A percentile compares a stretch with the other conserved stretches of the same genome.
These are phyloP conservation scores for Eilema sororculum DNA, from an alignment of 2,888 invertebrate species.

Conservation along the genomic window DNA sequence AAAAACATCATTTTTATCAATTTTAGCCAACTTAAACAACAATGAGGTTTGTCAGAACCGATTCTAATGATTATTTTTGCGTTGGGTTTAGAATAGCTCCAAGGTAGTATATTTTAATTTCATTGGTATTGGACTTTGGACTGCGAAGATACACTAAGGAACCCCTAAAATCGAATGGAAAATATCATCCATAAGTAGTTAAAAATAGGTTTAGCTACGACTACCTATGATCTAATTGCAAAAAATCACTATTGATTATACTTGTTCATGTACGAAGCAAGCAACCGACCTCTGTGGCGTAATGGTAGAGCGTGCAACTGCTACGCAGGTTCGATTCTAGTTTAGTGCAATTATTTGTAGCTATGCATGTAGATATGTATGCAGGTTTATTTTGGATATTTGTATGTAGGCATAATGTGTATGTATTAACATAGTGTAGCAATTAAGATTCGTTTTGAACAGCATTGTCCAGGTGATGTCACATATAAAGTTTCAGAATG, in stretches of 20 bases:
- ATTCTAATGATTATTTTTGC: no score
- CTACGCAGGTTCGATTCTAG: no score
- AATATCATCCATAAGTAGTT: background rate
- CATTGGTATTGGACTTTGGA: background rate
- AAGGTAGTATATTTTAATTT: background rate
- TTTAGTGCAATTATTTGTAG: no score
- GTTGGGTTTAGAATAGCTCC: background rate
- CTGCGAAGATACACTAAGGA: background rate
- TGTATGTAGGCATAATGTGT: no score
- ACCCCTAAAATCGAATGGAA: background rate
- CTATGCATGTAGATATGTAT: no score
- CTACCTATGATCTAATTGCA: background rate
- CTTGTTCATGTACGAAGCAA: no score
- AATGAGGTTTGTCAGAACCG: background rate
- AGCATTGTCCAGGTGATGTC: conserved; percentile 46
- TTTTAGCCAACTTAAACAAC: background rate
- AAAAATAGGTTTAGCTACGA: background rate
- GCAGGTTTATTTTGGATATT: no score
- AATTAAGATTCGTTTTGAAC: conserved; percentile 14
- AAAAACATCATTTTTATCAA: background rate
- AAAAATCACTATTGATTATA: no score
- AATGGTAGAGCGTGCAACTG: no score
- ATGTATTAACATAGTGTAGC: background rate
- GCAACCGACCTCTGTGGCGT: no score
- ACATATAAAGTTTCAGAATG: conserved; percentile 56